Evolutionary conservation across 1,140 invertebrate genomes (phyloP).

Genomic region (Hyposmocoma kahamanoa): DNA sequence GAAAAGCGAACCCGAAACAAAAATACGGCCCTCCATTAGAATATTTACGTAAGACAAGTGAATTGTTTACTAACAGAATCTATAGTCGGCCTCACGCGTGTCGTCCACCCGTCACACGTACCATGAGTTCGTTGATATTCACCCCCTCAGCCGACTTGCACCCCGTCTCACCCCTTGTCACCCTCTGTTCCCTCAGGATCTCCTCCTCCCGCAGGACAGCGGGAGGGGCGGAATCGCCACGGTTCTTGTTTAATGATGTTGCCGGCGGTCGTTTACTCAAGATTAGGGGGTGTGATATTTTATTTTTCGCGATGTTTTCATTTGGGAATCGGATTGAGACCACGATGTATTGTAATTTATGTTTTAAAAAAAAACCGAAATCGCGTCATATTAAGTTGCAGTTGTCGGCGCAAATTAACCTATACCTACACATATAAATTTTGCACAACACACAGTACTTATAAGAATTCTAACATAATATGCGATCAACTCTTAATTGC

Average conservation of each 20-base stretch:
- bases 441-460: too few relatives aligned
- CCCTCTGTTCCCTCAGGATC: slow-evolving; percentile 34
- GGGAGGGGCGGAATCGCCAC: too few relatives aligned
- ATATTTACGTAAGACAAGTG: slow-evolving; percentile 25
- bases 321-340: neutral
- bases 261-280: slow-evolving; percentile 48
- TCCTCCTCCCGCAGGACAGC: slow-evolving; percentile 27
- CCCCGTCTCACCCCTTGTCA: slow-evolving; percentile 20
- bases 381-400: too few relatives aligned
- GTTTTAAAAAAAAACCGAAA: too few relatives aligned
- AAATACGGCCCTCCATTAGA: slow-evolving; percentile 1
- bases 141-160: slow-evolving; percentile 18
- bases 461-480: too few relatives aligned
- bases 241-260: slow-evolving; percentile 53
- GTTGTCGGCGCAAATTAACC: too few relatives aligned
- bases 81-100: slow-evolving; percentile 38
- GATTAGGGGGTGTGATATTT: slow-evolving; percentile 30
- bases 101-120: slow-evolving; percentile 28
- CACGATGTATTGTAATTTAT: too few relatives aligned
- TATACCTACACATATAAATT: too few relatives aligned
- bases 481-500: too few relatives aligned
- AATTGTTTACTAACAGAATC: slow-evolving; percentile 67
- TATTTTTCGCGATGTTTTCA: slow-evolving; percentile 13
- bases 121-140: slow-evolving; percentile 64
- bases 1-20: neutral